phyloP scores from a whole-genome alignment of 2,113 vertebrate species.

The human region DNA sequence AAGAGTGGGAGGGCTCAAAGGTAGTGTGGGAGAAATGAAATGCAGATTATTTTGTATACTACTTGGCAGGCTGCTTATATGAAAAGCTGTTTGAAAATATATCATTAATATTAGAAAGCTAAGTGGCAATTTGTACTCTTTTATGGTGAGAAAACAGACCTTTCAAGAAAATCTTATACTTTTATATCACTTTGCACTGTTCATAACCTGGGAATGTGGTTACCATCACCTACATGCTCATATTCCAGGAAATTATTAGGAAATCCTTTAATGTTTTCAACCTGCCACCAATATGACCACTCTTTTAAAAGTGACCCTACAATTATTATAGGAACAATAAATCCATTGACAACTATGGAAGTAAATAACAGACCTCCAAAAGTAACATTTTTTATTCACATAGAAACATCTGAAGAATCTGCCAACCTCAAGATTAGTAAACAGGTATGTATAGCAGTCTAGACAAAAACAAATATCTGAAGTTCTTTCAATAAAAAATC shows the following conservation, averaged over 20 bases:
- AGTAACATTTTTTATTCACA: background rate
- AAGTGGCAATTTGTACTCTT: background rate
- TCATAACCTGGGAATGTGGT: background rate
- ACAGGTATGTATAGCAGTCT: conserved; percentile 17
- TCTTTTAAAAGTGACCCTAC: background rate
- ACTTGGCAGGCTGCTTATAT: background rate
- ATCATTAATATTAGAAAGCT: background rate
- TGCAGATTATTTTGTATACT: background rate
- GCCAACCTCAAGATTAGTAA: conserved; percentile 10
- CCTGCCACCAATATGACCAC: background rate
- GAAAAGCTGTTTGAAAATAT: background rate
- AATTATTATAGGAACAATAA: background rate
- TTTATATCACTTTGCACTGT: background rate
- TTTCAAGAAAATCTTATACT: background rate
- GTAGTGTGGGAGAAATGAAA: no score
- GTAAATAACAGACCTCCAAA: background rate
- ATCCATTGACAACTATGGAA: background rate
- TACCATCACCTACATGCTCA: background rate
- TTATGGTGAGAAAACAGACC: background rate
- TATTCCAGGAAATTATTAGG: background rate
- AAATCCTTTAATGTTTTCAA: background rate
- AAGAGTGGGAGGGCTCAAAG: background rate
- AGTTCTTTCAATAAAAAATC: conserved; percentile 15
- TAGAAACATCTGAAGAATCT: background rate
- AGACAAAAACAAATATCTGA: conserved; percentile 51